Evolutionary conservation across 2,113 vertebrate genomes (phyloP), one percentile per base, ranked within the genome.

Genomic region (Herpetotheres cachinnans): DNA sequence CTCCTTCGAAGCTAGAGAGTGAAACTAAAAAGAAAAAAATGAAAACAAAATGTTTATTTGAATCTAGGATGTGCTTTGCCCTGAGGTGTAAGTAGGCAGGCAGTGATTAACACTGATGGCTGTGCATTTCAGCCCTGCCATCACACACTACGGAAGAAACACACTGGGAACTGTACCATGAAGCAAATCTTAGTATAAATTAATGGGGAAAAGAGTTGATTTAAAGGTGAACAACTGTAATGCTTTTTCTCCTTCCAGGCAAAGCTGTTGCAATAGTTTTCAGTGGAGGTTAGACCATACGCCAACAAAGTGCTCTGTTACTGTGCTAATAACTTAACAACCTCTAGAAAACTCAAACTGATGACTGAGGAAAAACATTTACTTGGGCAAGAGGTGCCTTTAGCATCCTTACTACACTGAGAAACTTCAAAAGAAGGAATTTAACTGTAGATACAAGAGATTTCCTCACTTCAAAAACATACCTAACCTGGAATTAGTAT

Each of bases 91-190:
- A 29, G 71, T 2, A 24, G 52, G 52, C n/a, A 52, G 74, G 72
- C 59, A 59, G 63, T 9, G 17, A 58, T 3, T 2, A 30, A 17
- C 34, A 10, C 5, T 0, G 1, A 5, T 0, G 8, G 27, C 50
- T 9, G 19, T 1, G 4, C 59, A 4, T 20, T 10, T 25, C 55
- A 16, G 66, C 71, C 44, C 62, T 26, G 40, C 50, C 14, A 1
- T 9, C 32, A 7, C 0, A 0, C 4, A 1, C 56, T 2, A 2
- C 3, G 2, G 71, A 38, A 56, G 54, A 19, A 86, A 58, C 59
- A 58, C 59, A 32, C 6, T 1, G 3, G 30, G 47, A 52, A 10
- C 61, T 2, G n/a, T 2, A 34, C 4, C 49, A 56, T 1, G 20
- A 13, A 30, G 62, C 44, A 42, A 55, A 65, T 52, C 20, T 5